Evolutionary conservation across 2,888 invertebrate genomes (phyloP).

Genomic region (Lithophane socia): DNA sequence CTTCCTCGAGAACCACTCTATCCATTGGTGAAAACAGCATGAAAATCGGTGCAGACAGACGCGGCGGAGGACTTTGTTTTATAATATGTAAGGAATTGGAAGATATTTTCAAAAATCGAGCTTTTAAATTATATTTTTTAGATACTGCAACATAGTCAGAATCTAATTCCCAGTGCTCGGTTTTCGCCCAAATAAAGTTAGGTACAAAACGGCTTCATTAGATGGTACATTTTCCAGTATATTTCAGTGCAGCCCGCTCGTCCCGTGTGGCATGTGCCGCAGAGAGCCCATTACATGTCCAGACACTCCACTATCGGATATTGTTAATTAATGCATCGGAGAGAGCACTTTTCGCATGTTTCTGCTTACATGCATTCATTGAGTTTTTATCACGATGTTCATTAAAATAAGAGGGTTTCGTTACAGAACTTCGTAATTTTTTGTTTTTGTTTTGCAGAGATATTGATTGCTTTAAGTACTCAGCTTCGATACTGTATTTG

Average conservation of each 20-base stretch:
- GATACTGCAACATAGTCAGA: not conserved
- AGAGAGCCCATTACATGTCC: slow-evolving; percentile 58
- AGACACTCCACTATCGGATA: slow-evolving; percentile 61
- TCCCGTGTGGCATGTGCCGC: slow-evolving; percentile 31
- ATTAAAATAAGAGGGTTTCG: slow-evolving; percentile 21
- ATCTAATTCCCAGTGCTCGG: not conserved
- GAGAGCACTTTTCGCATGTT: slow-evolving; percentile 58
- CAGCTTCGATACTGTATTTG: not conserved
- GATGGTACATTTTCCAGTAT: slow-evolving; percentile 10
- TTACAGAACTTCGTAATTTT: slow-evolving; percentile 5
- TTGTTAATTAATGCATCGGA: slow-evolving; percentile 65
- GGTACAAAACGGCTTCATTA: not conserved
- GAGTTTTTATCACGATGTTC: slow-evolving; percentile 38
- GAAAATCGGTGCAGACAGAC: too few relatives aligned
- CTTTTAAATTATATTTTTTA: not conserved
- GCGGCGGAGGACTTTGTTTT: too few relatives aligned
- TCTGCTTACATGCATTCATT: slow-evolving; percentile 45
- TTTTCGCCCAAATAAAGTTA: slow-evolving; percentile 10
- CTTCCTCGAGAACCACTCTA: too few relatives aligned
- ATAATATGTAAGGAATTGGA: not conserved
- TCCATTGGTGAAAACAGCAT: too few relatives aligned
- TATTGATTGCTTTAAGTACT: not conserved
- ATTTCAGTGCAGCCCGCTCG: slow-evolving; percentile 6
- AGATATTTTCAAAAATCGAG: not conserved
- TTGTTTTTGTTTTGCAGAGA: slow-evolving; percentile 10